Evolutionary conservation across 2,888 invertebrate genomes (phyloP), one percentile per base, ranked within the genome.

Genomic region (Leptopterna dolabrata): DNA sequence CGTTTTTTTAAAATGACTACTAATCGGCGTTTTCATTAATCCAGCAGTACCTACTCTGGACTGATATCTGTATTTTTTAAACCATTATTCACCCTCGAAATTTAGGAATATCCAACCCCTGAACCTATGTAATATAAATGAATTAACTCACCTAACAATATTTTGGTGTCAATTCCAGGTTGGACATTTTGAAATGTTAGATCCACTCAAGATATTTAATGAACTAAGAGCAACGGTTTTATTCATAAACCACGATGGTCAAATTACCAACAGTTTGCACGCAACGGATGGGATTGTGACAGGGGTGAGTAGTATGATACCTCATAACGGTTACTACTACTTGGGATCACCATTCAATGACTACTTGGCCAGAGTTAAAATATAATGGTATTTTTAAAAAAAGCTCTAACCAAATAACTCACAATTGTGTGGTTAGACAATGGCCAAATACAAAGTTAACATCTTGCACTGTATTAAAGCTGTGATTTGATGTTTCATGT

Each of bases 151-250:
- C 4, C 4, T 30, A 71, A 71, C 9, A 27, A 14, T 27, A 24
- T 1, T 27, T 19, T 14, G 19, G 16, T 27, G 29, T 29, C n/a
- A 1, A 36, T 83, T 55, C 88, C 92, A 95, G 93, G 92, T 95
- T 90, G 96, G 96, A 0, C 94, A 95, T 91, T 95, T 95, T 90
- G 93, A 93, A 90, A 93, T 92, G 29, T 2, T 92, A 0, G 14
- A 14, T n/a, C 47, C 81, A 19, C 41, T 87, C 9, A 87, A 81
- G 13, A 24, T 76, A 27, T 24, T 70, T 24, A 47, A 45, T 43
- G 29, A 76, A 41, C 47, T 41, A 51, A 36, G 86, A 73, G 70
- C 45, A 13, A 76, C 55, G 1, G 41, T 73, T 19, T 81, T 88
- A n/a, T 19, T 88, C 51, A 73, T 88, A 4, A 55, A 87, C 36